Evolutionary conservation across 2,113 vertebrate species (phyloP), one percentile per base, ranked within the genome.

Genomic region (Brachyistius frenatus): DNA sequence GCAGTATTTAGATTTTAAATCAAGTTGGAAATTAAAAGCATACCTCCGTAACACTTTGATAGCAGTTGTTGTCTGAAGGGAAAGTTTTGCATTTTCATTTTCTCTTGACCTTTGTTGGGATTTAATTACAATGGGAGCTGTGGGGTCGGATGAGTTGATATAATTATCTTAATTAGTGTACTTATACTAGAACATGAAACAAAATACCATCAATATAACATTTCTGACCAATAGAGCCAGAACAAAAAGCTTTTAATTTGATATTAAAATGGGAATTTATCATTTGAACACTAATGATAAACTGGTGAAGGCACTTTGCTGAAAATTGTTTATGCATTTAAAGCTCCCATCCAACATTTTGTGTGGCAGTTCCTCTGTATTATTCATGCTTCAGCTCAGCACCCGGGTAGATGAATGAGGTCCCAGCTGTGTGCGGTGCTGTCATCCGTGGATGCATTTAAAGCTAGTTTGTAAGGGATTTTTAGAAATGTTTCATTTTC

Each of bases 351-450:
- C 47, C 47, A 50, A 15, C 47, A 50, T 14, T 5, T 1, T 16
- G 47, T 14, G 15, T 50, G 47, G 16, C 41, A 31, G 44, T 39
- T 61, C 23, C 35, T 62, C 49, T 62, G 56, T 52, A 14, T 72
- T 39, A n/a, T 72, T 62, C 56, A 50, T 36, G 9, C 35, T 37
- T 39, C 58, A 61, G 49, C 46, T n/a, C 47, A 30, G 37, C 46
- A 61, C 56, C 46, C 35, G 14, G 56, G 32, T 57, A 16, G 14
- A 35, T 65, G 8, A 47, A 30, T 0, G 62, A 37, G 41, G 16
- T 65, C 39, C 13, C 49, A 65, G 13, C 41, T 65, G 39, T 36
- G 15, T 49, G 10, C n/a, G 37, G 23, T 23, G 23, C 31, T 39
- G 3, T 11, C 57, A 52, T 52, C 50, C n/a, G 5, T 33, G 16